phyloP scores from a whole-genome alignment of 1,140 invertebrate species.

The Drosophila lowei region DNA sequence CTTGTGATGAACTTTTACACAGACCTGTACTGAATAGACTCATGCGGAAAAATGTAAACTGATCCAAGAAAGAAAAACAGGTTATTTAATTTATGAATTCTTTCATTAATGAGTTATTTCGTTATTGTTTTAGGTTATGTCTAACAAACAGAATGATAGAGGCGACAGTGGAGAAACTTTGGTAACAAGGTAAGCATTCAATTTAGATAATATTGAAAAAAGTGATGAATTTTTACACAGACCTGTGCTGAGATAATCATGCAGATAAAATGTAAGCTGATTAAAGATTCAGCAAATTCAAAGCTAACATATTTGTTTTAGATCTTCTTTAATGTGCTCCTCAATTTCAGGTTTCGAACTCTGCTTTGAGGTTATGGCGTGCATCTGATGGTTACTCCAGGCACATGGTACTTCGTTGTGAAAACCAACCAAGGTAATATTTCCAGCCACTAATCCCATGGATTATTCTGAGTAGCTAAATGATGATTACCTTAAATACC shows the following conservation, averaged over 20 bases:
- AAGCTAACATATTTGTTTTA: background rate
- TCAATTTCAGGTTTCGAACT: constrained; percentile 10
- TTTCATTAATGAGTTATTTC: too few species aligned
- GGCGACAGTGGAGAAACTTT: background rate
- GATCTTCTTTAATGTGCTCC: background rate
- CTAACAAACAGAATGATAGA: too few species aligned
- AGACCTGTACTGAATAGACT: constrained; percentile 67
- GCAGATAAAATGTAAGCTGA: constrained; percentile 63
- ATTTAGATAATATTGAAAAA: background rate
- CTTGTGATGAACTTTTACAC: constrained; percentile 66
- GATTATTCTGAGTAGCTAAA: constrained; percentile 4
- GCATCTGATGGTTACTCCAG: too few species aligned
- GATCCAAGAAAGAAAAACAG: constrained; percentile 5
- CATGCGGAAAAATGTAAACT: constrained; percentile 63
- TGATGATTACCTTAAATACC: constrained; percentile 84
- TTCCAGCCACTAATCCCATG: background rate
- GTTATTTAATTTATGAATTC: too few species aligned
- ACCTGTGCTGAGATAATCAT: constrained; percentile 66
- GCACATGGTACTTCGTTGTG: background rate
- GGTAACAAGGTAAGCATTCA: constrained; percentile 14
- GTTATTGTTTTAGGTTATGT: background rate
- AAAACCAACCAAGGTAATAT: constrained; percentile 23
- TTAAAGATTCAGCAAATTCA: background rate
- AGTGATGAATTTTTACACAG: constrained; percentile 71
- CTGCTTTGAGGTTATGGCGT: too few species aligned